Conservation (phyloP, 2,888 invertebrate species). For the Cataglyphis altisquamis region DNA sequence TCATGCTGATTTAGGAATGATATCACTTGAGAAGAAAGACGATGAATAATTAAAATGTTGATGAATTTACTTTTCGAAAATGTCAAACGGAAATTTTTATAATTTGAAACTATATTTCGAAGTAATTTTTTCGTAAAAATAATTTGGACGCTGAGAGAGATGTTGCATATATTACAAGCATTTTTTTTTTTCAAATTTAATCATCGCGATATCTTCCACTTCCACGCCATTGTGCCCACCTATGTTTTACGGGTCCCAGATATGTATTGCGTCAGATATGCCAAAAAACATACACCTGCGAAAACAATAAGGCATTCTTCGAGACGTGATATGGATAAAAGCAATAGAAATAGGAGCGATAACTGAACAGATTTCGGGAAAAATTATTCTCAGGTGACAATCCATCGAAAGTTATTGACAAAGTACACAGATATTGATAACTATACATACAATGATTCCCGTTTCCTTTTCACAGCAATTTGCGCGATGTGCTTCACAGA, state of each 20-base stretch:
- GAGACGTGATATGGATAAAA: not conserved
- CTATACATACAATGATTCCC: not conserved
- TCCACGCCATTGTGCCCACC: conserved; percentile 15
- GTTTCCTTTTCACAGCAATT: not conserved
- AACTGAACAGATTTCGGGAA: not conserved
- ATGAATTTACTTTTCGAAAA: not conserved
- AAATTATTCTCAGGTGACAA: not conserved
- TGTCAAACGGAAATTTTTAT: not conserved
- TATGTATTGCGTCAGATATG: conserved; percentile 20
- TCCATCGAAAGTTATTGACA: not conserved
- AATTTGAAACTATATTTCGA: not conserved
- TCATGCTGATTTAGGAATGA: not conserved
- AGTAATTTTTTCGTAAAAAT: not conserved
- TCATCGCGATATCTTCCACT: not conserved
- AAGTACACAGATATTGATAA: not conserved
- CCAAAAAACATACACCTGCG: conserved; percentile 14
- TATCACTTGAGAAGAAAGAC: not conserved
- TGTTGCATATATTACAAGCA: not conserved
- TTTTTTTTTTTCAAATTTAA: not conserved
- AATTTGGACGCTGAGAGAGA: too few species aligned
- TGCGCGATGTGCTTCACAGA: not conserved
- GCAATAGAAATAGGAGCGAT: not conserved
- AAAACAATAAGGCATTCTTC: not conserved
- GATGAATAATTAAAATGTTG: not conserved
- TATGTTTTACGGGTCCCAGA: conserved; percentile 10